Percentiles rank a stretch among this genome's conserved stretches.
Evolutionary conservation across 2,888 invertebrate genomes (phyloP).

Genomic region (Deilephila elpenor): DNA sequence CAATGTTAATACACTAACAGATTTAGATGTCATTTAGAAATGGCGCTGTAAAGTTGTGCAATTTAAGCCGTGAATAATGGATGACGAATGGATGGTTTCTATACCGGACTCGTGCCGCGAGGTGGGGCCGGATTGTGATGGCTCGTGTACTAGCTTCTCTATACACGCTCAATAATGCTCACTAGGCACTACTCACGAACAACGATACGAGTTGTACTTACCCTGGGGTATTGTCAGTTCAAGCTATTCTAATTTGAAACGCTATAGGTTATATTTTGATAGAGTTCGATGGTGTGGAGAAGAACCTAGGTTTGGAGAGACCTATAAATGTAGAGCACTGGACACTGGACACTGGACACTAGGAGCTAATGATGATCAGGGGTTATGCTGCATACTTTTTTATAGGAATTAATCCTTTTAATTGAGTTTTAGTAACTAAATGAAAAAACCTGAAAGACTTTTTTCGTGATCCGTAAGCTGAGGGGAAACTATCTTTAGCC

Average conservation of each 20-base stretch:
- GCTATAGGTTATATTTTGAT: no score
- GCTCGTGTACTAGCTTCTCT: not conserved
- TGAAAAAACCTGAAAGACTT: no score
- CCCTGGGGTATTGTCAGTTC: not conserved
- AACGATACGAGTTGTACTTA: not conserved
- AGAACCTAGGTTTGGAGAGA: no score
- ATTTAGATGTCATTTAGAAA: slow-evolving; percentile 85
- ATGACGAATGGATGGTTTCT: slow-evolving; percentile 81
- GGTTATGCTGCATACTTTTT: no score
- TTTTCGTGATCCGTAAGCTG: no score
- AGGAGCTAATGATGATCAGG: no score
- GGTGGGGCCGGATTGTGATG: slow-evolving; percentile 70
- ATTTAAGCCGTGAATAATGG: slow-evolving; percentile 84
- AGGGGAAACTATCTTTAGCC: no score
- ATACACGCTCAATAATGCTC: not conserved
- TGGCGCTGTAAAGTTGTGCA: slow-evolving; percentile 85
- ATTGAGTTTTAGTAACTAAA: no score
- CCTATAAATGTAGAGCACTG: no score
- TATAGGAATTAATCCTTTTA: no score
- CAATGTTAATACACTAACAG: slow-evolving; percentile 85
- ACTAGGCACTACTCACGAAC: not conserved
- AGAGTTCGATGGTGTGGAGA: no score
- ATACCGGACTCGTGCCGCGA: slow-evolving; percentile 71
- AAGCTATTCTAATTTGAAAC: not conserved
- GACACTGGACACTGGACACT: no score